Evolutionary conservation across 2,113 vertebrate species (phyloP).

Genomic region (Tyrannus savana): DNA sequence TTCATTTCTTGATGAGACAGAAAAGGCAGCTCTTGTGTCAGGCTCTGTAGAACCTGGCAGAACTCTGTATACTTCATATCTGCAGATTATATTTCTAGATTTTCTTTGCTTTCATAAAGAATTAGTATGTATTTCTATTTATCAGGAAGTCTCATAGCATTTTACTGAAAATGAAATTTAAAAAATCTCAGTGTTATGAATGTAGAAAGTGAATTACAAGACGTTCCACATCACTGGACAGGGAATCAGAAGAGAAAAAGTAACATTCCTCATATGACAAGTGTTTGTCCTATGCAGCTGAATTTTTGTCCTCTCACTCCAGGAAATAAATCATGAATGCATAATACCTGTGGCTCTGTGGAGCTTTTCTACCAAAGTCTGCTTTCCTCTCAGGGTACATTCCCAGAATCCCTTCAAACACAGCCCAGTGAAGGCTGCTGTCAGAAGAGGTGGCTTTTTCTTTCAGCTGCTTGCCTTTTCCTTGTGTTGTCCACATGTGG

Average conservation of each 20-base stretch:
- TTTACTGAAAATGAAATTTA: background rate
- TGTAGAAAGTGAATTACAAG: background rate
- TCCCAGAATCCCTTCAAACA: background rate
- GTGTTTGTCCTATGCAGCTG: background rate
- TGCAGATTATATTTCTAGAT: background rate
- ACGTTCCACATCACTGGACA: background rate
- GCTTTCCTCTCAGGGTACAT: rapidly evolving
- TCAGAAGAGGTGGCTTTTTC: background rate
- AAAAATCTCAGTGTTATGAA: background rate
- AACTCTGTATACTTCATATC: background rate
- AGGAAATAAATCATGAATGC: background rate
- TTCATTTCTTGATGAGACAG: background rate
- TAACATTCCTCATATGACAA: background rate
- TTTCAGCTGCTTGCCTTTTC: background rate
- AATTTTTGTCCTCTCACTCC: background rate
- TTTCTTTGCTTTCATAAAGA: background rate
- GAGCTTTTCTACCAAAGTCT: background rate
- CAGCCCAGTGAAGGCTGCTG: background rate
- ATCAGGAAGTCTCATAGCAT: background rate
- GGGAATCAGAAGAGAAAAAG: background rate
- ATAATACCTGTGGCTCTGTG: background rate
- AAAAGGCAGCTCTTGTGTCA: background rate
- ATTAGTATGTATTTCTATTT: background rate
- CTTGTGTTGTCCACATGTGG: background rate
- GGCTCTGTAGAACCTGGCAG: background rate